A percentile compares a stretch with the other conserved stretches of the same genome.
phyloP scores from a whole-genome alignment of 2,113 vertebrate species.

The Lophochroa leadbeateri region DNA sequence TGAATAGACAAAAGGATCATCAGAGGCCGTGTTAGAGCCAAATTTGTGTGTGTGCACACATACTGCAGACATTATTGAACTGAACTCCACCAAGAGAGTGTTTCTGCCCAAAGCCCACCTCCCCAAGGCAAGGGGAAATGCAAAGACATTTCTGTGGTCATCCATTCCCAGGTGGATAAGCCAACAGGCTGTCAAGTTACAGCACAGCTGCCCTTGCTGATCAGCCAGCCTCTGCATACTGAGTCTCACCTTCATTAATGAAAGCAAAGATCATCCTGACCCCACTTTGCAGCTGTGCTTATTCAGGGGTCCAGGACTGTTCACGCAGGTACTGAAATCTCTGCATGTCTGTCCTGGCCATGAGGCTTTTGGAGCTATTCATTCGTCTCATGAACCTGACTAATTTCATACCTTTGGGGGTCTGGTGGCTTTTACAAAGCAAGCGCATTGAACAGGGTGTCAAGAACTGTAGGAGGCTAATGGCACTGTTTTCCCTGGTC shows the following conservation, averaged over 20 bases:
- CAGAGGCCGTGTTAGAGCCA: neutral
- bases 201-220: neutral
- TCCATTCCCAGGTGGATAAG: neutral
- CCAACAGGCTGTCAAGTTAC: neutral
- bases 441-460: neutral
- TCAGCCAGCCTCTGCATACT: neutral
- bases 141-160: neutral
- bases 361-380: neutral
- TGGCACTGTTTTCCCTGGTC: neutral
- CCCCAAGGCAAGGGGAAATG: neutral
- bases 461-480: neutral
- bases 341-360: neutral
- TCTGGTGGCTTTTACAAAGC: neutral
- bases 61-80: neutral
- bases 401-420: neutral
- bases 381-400: rapidly evolving
- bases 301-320: neutral
- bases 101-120: neutral
- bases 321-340: neutral
- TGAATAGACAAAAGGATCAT: neutral
- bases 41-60: rapidly evolving
- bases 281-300: neutral
- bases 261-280: neutral
- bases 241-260: neutral
- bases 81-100: neutral